phyloP scores from a whole-genome alignment of 2,888 invertebrate species.

The Odontothrips loti region DNA sequence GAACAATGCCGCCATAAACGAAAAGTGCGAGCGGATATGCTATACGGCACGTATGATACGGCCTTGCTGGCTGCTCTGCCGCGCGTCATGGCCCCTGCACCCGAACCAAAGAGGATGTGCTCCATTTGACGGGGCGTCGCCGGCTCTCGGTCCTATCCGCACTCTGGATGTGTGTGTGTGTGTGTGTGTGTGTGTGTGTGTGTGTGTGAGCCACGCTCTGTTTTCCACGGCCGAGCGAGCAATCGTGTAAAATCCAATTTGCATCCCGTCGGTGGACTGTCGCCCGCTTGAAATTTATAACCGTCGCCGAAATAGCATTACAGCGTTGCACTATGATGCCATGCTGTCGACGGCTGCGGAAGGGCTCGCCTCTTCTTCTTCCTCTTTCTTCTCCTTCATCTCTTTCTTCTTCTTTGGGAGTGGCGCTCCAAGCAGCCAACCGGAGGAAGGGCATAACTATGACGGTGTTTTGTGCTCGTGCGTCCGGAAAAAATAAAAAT shows the following conservation, averaged over 20 bases:
- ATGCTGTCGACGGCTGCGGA: not conserved
- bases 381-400: too few relatives aligned
- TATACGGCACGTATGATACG: not conserved
- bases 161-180: too few relatives aligned
- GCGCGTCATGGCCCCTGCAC: not conserved
- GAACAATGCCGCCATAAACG: slow-evolving; percentile 17
- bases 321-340: not conserved
- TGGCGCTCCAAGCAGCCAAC: too few relatives aligned
- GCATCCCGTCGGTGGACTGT: not conserved
- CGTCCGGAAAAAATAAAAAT: too few relatives aligned
- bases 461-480: not conserved
- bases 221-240: slow-evolving; percentile 15
- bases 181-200: too few relatives aligned
- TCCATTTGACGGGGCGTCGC: slow-evolving; percentile 5
- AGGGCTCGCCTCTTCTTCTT: not conserved
- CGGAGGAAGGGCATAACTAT: not conserved
- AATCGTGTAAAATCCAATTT: slow-evolving; percentile 15
- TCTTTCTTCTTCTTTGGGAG: too few relatives aligned
- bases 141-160: too few relatives aligned
- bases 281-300: slow-evolving; percentile 9
- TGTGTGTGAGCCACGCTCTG: not conserved
- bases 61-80: not conserved
- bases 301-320: not conserved
- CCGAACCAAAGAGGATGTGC: slow-evolving; percentile 25
- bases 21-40: slow-evolving; percentile 1